phyloP scores from a whole-genome alignment of 2,888 invertebrate species.

The Prionchulus punctatus region DNA sequence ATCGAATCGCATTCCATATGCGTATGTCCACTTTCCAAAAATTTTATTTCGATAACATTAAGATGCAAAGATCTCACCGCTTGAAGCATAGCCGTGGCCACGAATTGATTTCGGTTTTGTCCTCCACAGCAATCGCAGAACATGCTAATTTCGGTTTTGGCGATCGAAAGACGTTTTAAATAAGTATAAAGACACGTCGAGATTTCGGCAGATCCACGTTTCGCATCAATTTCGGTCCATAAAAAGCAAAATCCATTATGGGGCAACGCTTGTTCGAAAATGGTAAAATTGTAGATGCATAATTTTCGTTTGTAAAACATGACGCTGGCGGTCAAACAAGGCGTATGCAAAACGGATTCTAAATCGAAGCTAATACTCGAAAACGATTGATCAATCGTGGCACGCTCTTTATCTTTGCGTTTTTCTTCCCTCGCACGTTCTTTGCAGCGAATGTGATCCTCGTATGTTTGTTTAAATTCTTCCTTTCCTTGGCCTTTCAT shows the following conservation, averaged over 20 bases:
- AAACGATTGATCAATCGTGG: neutral
- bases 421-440: neutral
- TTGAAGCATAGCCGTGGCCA: neutral
- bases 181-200: neutral
- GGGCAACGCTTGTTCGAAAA: neutral
- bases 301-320: conserved; percentile 4
- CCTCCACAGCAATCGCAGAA: neutral
- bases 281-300: neutral
- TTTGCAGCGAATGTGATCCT: conserved; percentile 1
- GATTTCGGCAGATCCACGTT: neutral
- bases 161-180: neutral
- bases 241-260: neutral
- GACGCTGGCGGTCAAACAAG: neutral
- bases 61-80: neutral
- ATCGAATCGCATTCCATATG: neutral
- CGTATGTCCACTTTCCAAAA: conserved; percentile 9
- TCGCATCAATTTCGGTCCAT: neutral
- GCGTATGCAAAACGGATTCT: conserved; percentile 4
- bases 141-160: neutral
- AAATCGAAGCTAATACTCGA: neutral
- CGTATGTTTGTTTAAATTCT: neutral
- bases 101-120: neutral
- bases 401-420: neutral
- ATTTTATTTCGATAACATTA: conserved; percentile 5
- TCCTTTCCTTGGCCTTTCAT: neutral